Percentiles rank a stretch among this genome's conserved stretches.
These are phyloP conservation scores for Anthoscopus minutus DNA, from an alignment of 2,113 vertebrate genomes.

Conservation along the genomic window DNA sequence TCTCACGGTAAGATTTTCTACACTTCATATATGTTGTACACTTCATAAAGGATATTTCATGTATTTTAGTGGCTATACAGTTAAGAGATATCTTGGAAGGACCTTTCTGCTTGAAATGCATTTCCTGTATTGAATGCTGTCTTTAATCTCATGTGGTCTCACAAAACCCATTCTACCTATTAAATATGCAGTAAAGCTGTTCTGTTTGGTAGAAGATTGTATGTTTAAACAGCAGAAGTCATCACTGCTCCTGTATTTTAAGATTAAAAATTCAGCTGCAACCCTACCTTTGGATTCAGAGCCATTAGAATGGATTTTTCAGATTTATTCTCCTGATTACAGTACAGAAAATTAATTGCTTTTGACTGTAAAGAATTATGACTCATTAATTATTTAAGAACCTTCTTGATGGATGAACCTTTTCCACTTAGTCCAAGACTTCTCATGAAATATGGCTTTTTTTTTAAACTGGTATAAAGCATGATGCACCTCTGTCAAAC, in stretches of 20 bases:
- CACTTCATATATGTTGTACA: not conserved
- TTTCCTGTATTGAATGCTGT: conserved; percentile 6
- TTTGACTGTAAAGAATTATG: conserved; percentile 44
- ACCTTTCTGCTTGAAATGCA: conserved; percentile 8
- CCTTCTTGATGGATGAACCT: conserved; percentile 32
- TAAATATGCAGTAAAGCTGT: conserved; percentile 46
- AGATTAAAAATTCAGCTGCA: conserved; percentile 37
- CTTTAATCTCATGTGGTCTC: conserved; percentile 8
- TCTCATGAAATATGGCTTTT: not conserved
- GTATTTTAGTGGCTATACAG: not conserved
- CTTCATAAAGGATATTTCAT: not conserved
- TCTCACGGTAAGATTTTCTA: not conserved
- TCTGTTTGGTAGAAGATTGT: conserved; percentile 33
- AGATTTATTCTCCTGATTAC: conserved; percentile 52
- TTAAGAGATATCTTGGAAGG: not conserved
- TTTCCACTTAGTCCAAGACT: not conserved
- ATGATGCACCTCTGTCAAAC: not conserved
- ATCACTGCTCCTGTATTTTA: conserved; percentile 7
- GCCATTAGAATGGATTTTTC: conserved; percentile 25
- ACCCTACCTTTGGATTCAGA: not conserved
- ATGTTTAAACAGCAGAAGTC: conserved; percentile 24
- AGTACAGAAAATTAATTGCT: conserved; percentile 59
- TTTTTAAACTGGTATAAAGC: not conserved
- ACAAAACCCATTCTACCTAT: conserved; percentile 1
- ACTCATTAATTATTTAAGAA: conserved; percentile 46